Evolutionary conservation across 1,140 invertebrate genomes (phyloP).

Genomic region (Papilio dardanus): DNA sequence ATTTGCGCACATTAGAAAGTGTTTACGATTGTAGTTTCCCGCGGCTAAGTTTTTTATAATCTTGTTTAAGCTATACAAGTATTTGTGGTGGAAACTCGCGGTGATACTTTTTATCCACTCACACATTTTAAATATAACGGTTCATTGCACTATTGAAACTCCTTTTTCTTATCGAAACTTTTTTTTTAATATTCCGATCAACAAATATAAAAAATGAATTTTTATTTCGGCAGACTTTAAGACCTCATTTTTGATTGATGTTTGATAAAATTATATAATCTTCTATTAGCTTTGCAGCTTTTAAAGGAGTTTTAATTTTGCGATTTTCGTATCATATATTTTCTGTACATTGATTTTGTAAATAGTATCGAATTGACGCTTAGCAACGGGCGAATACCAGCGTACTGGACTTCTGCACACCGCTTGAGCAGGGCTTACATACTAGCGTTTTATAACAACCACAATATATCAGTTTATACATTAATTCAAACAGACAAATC

Average conservation of each 20-base stretch:
- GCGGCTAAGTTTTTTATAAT: too few relatives aligned
- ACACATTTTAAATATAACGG: slow-evolving; percentile 57
- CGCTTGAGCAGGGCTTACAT: slow-evolving; percentile 41
- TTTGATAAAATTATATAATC: background rate
- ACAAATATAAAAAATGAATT: too few relatives aligned
- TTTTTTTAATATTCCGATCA: too few relatives aligned
- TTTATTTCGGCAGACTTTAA: too few relatives aligned
- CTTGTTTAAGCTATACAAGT: slow-evolving; percentile 10
- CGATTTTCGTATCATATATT: background rate
- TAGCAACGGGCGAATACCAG: slow-evolving; percentile 73
- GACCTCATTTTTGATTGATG: too few relatives aligned
- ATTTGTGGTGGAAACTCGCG: background rate
- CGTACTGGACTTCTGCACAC: slow-evolving; percentile 79
- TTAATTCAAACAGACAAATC: too few relatives aligned
- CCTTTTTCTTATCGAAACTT: slow-evolving; percentile 40
- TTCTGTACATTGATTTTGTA: slow-evolving; percentile 76
- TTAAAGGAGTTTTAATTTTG: slow-evolving; percentile 23
- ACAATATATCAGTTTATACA: too few relatives aligned
- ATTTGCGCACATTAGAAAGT: too few relatives aligned
- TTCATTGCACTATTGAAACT: slow-evolving; percentile 57
- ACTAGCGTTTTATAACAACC: slow-evolving; percentile 25
- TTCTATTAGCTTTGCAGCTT: background rate
- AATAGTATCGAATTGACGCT: slow-evolving; percentile 76
- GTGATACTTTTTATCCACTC: slow-evolving; percentile 46
- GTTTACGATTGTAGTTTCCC: too few relatives aligned